Conservation (phyloP, 2,888 invertebrate genomes). For the Ichneumon xanthorius region DNA sequence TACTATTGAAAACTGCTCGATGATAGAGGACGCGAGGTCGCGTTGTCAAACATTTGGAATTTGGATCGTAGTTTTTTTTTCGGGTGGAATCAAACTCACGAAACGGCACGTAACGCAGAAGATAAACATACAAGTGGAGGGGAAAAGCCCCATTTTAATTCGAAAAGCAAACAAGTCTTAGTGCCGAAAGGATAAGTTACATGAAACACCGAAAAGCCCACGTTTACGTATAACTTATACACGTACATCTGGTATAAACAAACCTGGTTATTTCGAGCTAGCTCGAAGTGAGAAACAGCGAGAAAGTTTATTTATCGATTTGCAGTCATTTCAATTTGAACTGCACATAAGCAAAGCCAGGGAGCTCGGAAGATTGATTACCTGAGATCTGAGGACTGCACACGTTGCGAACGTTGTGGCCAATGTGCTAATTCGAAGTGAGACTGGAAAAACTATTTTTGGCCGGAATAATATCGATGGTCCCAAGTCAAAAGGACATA, state of each 20-base stretch:
- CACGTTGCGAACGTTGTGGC: slow-evolving; percentile 4
- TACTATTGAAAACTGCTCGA: neutral
- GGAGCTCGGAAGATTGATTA: slow-evolving; percentile 3
- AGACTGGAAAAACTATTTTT: slow-evolving; percentile 21
- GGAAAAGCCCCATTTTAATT: neutral
- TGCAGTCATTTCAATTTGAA: slow-evolving; percentile 21
- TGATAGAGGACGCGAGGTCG: neutral
- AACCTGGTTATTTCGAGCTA: slow-evolving; percentile 42
- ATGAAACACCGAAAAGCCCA: neutral
- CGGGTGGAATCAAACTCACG: neutral
- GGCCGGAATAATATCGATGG: neutral
- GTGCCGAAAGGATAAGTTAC: slow-evolving; percentile 2
- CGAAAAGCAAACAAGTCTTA: slow-evolving; percentile 7
- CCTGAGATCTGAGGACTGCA: neutral
- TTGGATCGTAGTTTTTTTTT: neutral
- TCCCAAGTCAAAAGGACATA: neutral
- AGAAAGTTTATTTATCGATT: slow-evolving; percentile 21
- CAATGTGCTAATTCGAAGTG: neutral
- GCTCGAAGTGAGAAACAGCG: slow-evolving; percentile 6
- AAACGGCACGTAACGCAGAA: neutral
- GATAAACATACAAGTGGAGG: slow-evolving; percentile 4
- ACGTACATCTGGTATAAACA: slow-evolving; percentile 21
- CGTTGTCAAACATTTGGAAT: neutral
- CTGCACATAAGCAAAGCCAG: slow-evolving; percentile 43
- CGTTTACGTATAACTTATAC: slow-evolving; percentile 43